Evolutionary conservation across 2,888 invertebrate genomes (phyloP).

Genomic region (Abrostola triplasia): DNA sequence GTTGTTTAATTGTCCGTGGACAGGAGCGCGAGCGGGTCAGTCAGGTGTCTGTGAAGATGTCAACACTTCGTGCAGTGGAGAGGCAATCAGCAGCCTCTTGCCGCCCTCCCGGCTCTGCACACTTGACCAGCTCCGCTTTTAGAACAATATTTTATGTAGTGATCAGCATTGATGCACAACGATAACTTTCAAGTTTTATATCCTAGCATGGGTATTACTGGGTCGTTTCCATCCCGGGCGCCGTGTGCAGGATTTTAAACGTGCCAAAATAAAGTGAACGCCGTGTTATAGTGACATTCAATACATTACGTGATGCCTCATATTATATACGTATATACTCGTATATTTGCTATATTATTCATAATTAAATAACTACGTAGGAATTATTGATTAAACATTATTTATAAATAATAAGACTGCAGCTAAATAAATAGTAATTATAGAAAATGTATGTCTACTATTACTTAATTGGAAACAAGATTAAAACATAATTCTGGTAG

Average conservation of each 20-base stretch:
- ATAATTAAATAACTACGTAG: no score
- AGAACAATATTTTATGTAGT: slow-evolving; percentile 6
- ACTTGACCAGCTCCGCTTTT: background rate
- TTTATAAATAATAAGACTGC: no score
- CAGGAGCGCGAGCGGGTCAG: slow-evolving; percentile 6
- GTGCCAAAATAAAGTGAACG: background rate
- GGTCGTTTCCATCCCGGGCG: background rate
- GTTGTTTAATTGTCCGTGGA: slow-evolving; percentile 7
- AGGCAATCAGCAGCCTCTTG: slow-evolving; percentile 21
- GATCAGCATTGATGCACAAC: background rate
- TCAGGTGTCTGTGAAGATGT: slow-evolving; percentile 36
- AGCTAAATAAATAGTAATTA: no score
- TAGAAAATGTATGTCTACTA: no score
- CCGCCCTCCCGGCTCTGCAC: slow-evolving; percentile 1
- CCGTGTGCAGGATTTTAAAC: background rate
- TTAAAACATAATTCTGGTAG: no score
- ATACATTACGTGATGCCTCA: background rate
- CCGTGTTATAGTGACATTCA: background rate
- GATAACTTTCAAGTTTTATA: background rate
- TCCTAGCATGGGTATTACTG: background rate
- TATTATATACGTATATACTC: no score
- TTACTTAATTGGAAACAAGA: no score
- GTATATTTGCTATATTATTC: no score
- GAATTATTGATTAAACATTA: no score
- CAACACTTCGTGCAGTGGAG: slow-evolving; percentile 49